These are phyloP conservation scores for Lithobates sylvaticus DNA, from an alignment of 2,797 vertebrate genomes.

Conservation along the genomic window DNA sequence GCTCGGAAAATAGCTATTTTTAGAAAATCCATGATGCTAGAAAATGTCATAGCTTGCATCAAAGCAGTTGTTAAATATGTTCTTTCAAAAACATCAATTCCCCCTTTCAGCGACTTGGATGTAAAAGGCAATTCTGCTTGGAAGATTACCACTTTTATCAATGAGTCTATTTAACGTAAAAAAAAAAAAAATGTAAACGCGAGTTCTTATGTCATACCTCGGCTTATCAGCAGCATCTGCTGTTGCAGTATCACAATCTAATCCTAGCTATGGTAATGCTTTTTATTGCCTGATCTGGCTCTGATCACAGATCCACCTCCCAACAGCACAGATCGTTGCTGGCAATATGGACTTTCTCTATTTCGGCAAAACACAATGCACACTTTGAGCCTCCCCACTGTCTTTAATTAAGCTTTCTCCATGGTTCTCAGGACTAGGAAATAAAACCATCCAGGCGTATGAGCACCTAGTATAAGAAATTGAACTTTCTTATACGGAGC, in stretches of 20 bases:
- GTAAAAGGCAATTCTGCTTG: no score
- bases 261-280: slow-evolving; percentile 14
- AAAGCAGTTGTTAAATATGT: no score
- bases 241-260: slow-evolving; percentile 20
- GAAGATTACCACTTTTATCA: no score
- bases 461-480: neutral
- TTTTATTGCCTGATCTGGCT: slow-evolving; percentile 23
- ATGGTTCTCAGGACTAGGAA: slow-evolving; percentile 19
- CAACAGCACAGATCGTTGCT: slow-evolving; percentile 7
- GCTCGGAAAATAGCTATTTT: no score
- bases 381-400: neutral
- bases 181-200: neutral
- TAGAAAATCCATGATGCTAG: no score
- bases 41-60: no score
- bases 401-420: slow-evolving; percentile 52
- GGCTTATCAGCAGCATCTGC: neutral
- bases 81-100: no score
- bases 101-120: no score
- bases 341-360: neutral
- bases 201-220: neutral
- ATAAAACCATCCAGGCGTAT: slow-evolving; percentile 18
- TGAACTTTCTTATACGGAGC: neutral
- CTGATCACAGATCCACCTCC: neutral
- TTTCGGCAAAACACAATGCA: neutral
- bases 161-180: no score